phyloP scores from a whole-genome alignment of 2,888 invertebrate genomes.

The Caenorhabditis zanzibari region DNA sequence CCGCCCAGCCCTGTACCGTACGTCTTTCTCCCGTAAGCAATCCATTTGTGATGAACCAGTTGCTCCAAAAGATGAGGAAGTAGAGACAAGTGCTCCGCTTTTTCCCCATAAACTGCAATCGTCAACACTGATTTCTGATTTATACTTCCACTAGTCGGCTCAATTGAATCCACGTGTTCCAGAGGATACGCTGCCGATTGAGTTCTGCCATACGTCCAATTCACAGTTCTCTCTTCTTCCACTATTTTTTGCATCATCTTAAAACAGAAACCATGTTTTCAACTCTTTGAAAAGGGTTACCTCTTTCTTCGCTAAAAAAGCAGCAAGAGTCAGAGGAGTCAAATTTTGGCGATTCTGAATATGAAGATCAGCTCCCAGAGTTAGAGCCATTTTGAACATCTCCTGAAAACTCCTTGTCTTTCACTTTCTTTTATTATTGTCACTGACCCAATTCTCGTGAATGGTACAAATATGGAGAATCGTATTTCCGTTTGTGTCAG shows the following conservation, averaged over 20 bases:
- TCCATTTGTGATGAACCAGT: slow-evolving; percentile 92
- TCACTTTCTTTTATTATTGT: background rate
- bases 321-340: slow-evolving; percentile 91
- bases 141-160: slow-evolving; percentile 92
- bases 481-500: slow-evolving; percentile 98
- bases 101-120: slow-evolving; percentile 89
- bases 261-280: background rate
- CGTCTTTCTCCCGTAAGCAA: slow-evolving; percentile 88
- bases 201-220: slow-evolving; percentile 95
- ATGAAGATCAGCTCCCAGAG: slow-evolving; percentile 92
- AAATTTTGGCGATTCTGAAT: slow-evolving; percentile 91
- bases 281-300: slow-evolving; percentile 36
- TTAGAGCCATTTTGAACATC: slow-evolving; percentile 95
- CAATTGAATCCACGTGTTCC: slow-evolving; percentile 93
- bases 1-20: no score
- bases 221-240: slow-evolving; percentile 95
- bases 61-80: slow-evolving; percentile 78
- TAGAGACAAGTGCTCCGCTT: slow-evolving; percentile 75
- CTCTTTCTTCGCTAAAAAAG: slow-evolving; percentile 79
- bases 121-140: slow-evolving; percentile 95
- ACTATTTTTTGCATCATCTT: slow-evolving; percentile 95
- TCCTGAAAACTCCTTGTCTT: slow-evolving; percentile 80
- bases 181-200: slow-evolving; percentile 98
- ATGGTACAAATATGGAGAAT: slow-evolving; percentile 97
- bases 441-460: slow-evolving; percentile 88